Evolutionary conservation across 2,888 invertebrate genomes (phyloP).

Genomic region (Lycocerus yunnanus): DNA sequence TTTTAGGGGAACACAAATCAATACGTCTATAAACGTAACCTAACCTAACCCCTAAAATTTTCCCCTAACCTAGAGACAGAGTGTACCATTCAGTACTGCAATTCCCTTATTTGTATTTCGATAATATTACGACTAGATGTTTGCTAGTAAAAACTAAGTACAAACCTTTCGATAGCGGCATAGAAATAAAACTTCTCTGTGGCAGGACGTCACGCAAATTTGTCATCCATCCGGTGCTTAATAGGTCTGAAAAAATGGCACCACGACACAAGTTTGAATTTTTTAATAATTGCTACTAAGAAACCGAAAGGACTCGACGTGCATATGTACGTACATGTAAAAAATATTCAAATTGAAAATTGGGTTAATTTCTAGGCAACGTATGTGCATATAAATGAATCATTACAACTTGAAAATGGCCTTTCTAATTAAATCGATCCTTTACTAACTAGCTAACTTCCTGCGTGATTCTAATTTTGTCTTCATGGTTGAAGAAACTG

Average conservation of each 20-base stretch:
- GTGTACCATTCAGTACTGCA: slow-evolving; percentile 9
- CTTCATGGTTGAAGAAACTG: neutral
- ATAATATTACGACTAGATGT: neutral
- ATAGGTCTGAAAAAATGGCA: neutral
- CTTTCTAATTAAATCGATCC: neutral
- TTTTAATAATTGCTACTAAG: neutral
- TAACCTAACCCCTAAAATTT: slow-evolving; percentile 18
- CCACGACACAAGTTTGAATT: neutral
- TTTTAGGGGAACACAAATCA: slow-evolving; percentile 20
- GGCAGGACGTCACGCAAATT: slow-evolving; percentile 13
- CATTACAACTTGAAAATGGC: neutral
- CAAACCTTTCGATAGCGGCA: neutral
- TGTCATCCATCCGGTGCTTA: slow-evolving; percentile 12
- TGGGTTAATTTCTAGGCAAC: neutral
- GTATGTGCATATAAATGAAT: neutral
- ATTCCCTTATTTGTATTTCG: neutral
- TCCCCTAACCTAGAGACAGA: slow-evolving; percentile 15
- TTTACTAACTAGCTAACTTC: neutral
- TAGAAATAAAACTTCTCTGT: slow-evolving; percentile 6
- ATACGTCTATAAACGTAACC: slow-evolving; percentile 14
- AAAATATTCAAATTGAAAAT: neutral
- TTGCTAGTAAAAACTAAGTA: neutral
- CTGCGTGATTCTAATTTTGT: neutral
- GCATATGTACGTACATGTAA: too few species aligned
- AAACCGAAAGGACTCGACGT: too few species aligned